Conservation (phyloP, 2,888 invertebrate species). For the Dexiosoma caninum region DNA sequence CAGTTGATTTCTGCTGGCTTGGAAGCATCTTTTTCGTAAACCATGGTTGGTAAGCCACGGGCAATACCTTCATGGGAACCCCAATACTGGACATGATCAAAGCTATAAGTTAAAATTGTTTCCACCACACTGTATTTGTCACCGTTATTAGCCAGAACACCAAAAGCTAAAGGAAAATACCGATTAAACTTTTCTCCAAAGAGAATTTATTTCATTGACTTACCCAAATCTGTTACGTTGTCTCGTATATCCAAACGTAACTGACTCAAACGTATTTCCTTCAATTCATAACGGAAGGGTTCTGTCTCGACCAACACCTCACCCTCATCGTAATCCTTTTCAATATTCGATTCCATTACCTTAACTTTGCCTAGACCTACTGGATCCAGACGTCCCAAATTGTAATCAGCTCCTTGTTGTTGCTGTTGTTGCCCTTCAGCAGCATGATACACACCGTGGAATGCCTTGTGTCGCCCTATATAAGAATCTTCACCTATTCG, state of each 20-base stretch:
- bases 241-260: conserved; percentile 79
- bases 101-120: conserved; percentile 85
- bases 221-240: conserved; percentile 80
- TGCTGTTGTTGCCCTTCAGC: conserved; percentile 63
- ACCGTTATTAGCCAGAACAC: conserved; percentile 79
- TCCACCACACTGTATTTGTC: conserved; percentile 82
- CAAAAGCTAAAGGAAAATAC: conserved; percentile 68
- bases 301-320: conserved; percentile 89
- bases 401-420: conserved; percentile 75
- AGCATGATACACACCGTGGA: conserved; percentile 55
- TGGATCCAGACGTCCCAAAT: conserved; percentile 85
- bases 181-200: neutral
- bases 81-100: conserved; percentile 86
- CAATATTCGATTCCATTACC: conserved; percentile 82
- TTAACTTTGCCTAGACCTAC: conserved; percentile 84
- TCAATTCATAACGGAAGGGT: conserved; percentile 87
- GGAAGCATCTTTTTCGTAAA: conserved; percentile 71
- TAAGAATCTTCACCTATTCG: conserved; percentile 79
- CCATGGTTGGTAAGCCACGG: conserved; percentile 75
- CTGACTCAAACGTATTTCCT: conserved; percentile 81
- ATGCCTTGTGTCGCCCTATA: conserved; percentile 78
- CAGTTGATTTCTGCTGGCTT: conserved; percentile 82
- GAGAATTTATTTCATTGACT: conserved; percentile 70
- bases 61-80: conserved; percentile 83
- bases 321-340: conserved; percentile 81